A percentile compares a stretch with the other conserved stretches of the same genome.
These are phyloP conservation scores for Caenorhabditis virilis DNA, from an alignment of 2,888 invertebrate genomes.

Conservation along the genomic window DNA sequence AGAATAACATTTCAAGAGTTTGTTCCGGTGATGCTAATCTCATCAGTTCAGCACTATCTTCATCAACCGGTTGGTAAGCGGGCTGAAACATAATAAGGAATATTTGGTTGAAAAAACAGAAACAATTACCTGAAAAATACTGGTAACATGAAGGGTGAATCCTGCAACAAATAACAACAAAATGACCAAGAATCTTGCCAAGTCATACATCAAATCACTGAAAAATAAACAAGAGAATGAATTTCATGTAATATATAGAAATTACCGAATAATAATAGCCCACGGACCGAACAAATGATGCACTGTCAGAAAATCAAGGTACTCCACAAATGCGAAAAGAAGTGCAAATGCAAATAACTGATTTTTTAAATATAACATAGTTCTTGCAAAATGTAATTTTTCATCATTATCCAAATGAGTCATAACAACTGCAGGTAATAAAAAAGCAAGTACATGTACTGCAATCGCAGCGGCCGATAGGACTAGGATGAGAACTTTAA, in stretches of 20 bases:
- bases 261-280: conserved; percentile 95
- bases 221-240: conserved; percentile 4
- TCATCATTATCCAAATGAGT: conserved; percentile 66
- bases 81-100: conserved; percentile 50
- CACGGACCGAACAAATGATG: conserved; percentile 99
- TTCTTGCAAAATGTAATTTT: conserved; percentile 66
- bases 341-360: conserved; percentile 94
- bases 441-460: conserved; percentile 66
- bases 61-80: conserved; percentile 68
- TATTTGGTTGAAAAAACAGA: not conserved
- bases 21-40: conserved; percentile 71
- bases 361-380: conserved; percentile 86
- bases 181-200: conserved; percentile 84
- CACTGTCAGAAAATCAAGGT: conserved; percentile 87
- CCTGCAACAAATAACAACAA: conserved; percentile 96
- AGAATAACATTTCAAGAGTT: conserved; percentile 95
- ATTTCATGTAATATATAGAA: not conserved
- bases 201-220: conserved; percentile 71
- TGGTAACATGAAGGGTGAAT: conserved; percentile 87
- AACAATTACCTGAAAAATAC: conserved; percentile 84
- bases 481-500: conserved; percentile 65
- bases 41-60: conserved; percentile 67
- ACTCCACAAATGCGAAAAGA: conserved; percentile 93
- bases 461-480: conserved; percentile 65
- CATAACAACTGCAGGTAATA: conserved; percentile 60